Conservation (phyloP, 2,888 invertebrate genomes). For the Folsomia candida region DNA sequence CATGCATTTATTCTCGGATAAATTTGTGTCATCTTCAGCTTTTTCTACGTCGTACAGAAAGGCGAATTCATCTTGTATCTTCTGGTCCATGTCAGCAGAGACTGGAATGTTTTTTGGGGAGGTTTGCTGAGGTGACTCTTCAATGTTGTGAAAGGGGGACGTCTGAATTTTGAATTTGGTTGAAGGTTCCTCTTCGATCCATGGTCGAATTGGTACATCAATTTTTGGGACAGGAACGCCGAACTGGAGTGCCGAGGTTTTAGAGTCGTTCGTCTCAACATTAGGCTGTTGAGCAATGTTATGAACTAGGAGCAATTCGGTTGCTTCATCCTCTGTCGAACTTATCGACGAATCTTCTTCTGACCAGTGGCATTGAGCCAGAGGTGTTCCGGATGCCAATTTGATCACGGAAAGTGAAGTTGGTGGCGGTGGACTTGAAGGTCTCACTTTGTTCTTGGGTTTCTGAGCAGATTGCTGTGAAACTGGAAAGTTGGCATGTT, state of each 20-base stretch:
- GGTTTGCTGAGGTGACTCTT: neutral
- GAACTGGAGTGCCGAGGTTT: constrained; percentile 16
- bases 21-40: neutral
- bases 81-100: neutral
- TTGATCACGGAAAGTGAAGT: neutral
- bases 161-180: neutral
- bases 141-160: neutral
- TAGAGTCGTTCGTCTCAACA: neutral
- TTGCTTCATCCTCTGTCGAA: neutral
- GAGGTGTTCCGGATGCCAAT: neutral
- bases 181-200: neutral
- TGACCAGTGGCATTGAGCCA: neutral
- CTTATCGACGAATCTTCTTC: neutral
- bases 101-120: neutral
- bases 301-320: neutral
- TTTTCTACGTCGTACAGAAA: neutral
- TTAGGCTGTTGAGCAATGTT: neutral
- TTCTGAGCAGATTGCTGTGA: neutral
- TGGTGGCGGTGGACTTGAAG: neutral
- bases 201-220: constrained; percentile 19
- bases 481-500: too few relatives aligned
- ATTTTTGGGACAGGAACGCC: constrained; percentile 15
- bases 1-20: too few relatives aligned
- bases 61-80: constrained; percentile 7
- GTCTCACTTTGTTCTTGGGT: neutral